Evolutionary conservation across 2,797 vertebrate genomes (phyloP).

Genomic region (Enteromius argenteus): DNA sequence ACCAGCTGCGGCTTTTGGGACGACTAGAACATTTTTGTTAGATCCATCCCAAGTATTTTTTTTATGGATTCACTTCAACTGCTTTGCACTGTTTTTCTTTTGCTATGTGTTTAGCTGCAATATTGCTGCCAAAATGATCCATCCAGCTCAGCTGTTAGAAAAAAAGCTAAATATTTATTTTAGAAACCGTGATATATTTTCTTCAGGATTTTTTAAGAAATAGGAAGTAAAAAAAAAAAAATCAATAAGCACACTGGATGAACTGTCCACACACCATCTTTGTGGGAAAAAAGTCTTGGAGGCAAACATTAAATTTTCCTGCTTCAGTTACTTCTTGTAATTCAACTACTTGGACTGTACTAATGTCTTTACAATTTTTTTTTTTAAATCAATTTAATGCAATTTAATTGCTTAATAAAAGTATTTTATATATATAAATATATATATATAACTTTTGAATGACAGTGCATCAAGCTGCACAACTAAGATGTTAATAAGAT

Average conservation of each 20-base stretch:
- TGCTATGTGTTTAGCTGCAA: background rate
- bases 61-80: background rate
- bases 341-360: background rate
- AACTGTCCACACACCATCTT: no score
- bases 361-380: no score
- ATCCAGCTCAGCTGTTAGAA: background rate
- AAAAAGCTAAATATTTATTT: background rate
- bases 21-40: background rate
- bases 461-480: background rate
- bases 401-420: background rate
- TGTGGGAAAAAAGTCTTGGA: no score
- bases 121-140: background rate
- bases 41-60: background rate
- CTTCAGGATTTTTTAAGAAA: background rate
- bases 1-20: slow-evolving; percentile 17
- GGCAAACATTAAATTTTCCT: slow-evolving; percentile 50
- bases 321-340: slow-evolving; percentile 49
- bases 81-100: background rate
- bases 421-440: no score
- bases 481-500: background rate
- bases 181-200: background rate
- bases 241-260: no score
- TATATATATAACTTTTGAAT: background rate
- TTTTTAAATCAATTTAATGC: background rate
- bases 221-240: background rate